Base-by-base conservation (phyloP, 2,797 vertebrate species). In the Cossypha heuglini region DNA sequence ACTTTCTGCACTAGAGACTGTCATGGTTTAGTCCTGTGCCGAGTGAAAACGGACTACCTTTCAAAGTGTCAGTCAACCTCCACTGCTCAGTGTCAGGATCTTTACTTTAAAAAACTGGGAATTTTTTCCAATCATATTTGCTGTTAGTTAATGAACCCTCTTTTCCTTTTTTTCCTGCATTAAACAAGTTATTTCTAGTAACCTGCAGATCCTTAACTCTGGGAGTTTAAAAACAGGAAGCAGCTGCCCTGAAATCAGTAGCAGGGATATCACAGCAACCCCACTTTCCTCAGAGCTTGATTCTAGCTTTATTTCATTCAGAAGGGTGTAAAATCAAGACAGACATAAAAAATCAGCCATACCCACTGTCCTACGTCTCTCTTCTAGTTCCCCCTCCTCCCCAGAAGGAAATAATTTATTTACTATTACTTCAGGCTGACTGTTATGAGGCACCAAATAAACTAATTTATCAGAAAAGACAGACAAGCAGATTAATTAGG, bases 401-500 rank as follows among this genome's bases (percentile, higher is more conserved):
- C 22, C 75, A 54, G 17, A 83, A 77, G 42, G 80, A 94, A 90
- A 74, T 31, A 80, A 68, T 61, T 49, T 71, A 74, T 61, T 48
- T 72, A 71, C 26, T 72, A 1, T 40, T 88, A 59, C 82, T 90
- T 91, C 40, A 67, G 71, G 72, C 67, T 90, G 79, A 57, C 38
- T 48, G 40, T 77, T 83, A 58, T 0, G 85, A 90, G 89, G 78
- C 61, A 90, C 61, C 58, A 15, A 16, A 9, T 76, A 83, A 90
- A 80, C 45, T 42, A 57, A 38, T 72, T 87, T 48, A 77, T 85
- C 61, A 68, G 68, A 51, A 67, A 88, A 83, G 64, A 67, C 33
- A 94, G 64, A 90, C 28, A 86, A 77, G 51, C 62, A 88, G 85
- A 76, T 88, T 51, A 75, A 66, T 13, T 40, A 59, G 76, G 58